Evolutionary conservation across 2,797 vertebrate species (phyloP).

Genomic region (Mionectes olivaceus): DNA sequence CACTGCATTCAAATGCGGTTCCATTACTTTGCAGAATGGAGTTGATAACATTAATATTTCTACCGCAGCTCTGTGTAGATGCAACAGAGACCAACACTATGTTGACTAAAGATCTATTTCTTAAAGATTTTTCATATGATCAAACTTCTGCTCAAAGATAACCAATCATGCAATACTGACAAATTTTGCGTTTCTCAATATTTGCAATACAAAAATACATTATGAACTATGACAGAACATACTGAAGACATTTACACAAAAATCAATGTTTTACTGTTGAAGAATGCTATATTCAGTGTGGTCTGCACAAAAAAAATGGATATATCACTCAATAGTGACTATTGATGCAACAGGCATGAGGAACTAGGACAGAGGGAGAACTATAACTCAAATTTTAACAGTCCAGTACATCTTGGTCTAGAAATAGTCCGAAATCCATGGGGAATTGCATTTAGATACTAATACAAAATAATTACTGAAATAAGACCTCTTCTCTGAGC

Average conservation of each 20-base stretch:
- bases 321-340: background rate
- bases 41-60: background rate
- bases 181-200: background rate
- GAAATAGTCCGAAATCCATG: background rate
- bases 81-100: background rate
- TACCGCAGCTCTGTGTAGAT: background rate
- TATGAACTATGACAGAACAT: background rate
- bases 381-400: background rate
- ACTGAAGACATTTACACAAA: background rate
- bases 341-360: background rate
- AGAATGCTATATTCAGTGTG: background rate
- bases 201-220: background rate
- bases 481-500: background rate
- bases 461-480: background rate
- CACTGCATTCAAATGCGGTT: background rate
- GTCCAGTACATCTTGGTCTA: background rate
- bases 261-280: background rate
- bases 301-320: background rate
- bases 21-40: background rate
- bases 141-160: background rate
- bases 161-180: background rate
- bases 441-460: background rate
- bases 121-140: background rate
- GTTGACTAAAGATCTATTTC: background rate
- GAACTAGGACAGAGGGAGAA: background rate